Evolutionary conservation across 2,797 vertebrate species (phyloP), one percentile per base, ranked within the genome.

Genomic region (Dryobates pubescens): DNA sequence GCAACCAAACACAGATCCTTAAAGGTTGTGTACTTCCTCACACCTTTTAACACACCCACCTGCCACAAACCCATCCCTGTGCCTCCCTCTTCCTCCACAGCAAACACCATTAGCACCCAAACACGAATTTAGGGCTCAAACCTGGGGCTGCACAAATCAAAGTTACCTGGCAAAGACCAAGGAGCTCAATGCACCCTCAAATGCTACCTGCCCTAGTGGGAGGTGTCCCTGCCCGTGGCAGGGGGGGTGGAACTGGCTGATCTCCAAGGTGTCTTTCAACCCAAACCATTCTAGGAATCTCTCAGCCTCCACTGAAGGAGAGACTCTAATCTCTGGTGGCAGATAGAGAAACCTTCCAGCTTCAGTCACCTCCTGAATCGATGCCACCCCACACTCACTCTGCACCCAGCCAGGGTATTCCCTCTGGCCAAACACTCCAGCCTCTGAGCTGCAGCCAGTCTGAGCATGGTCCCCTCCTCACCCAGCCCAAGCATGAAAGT

Each of bases 341-440:
- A 43, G 41, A 43, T 14, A 43, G 41, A 16, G 41, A 7, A 43
- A 43, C 41, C 41, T 43, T 43, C 41, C 41, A 43, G 16, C 41
- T 43, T 43, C 41, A 43, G 41, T 43, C 41, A 43, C 41, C 41
- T 43, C 15, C 41, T 43, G 47, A 11, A 49, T 23, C 47, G 12
- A 23, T 7, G 22, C 22, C 72, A 27, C 4, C 13, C 17, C 4
- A 0, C 4, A 0, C 19, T 54, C 3, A 0, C 4, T 64, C 88
- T 38, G 80, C 63, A 69, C 47, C 49, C 13, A 17, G 0, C 8
- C 49, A 54, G 17, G 57, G 24, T 8, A n/a, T 20, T 23, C 69
- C 24, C 24, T 9, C 10, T 9, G 34, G 63, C 12, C 17, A 53
- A 57, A 54, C n/a, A 24, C 3, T 12, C 26, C 27, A 59, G 67